phyloP scores from a whole-genome alignment of 2,888 invertebrate genomes.

The Drosophila diplacantha region DNA sequence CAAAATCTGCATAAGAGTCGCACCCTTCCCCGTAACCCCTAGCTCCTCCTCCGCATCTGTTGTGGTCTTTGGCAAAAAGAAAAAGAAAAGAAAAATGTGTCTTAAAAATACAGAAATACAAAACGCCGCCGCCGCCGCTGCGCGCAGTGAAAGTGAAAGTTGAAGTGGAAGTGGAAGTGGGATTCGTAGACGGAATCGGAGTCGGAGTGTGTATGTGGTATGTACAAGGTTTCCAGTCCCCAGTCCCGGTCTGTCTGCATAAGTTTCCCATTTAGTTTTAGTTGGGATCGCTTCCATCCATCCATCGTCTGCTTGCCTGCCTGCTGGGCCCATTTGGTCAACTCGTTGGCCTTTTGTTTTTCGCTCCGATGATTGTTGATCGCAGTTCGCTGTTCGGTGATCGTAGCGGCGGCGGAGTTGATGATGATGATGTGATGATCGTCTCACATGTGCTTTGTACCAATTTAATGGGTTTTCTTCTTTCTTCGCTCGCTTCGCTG shows the following conservation, averaged over 20 bases:
- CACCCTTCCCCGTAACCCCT: constrained; percentile 20
- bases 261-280: constrained; percentile 47
- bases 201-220: constrained; percentile 20
- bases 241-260: constrained; percentile 40
- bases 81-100: constrained; percentile 42
- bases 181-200: constrained; percentile 17
- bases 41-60: constrained; percentile 25
- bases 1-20: constrained; percentile 68
- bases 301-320: constrained; percentile 1
- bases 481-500: constrained; percentile 20
- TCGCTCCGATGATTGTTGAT: constrained; percentile 16
- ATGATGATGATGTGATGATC: constrained; percentile 27
- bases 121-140: constrained; percentile 41
- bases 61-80: constrained; percentile 64
- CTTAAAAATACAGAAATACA: constrained; percentile 35
- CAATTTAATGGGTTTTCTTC: constrained; percentile 36
- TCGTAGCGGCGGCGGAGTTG: background rate
- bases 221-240: constrained; percentile 54
- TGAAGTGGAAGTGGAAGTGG: constrained; percentile 35
- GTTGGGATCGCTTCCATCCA: constrained; percentile 18
- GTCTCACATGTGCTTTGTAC: constrained; percentile 27
- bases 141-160: constrained; percentile 71
- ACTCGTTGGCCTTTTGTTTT: constrained; percentile 44
- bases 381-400: background rate
- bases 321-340: constrained; percentile 33